Evolutionary conservation across 23 tunicate genomes (phyloP).

Genomic region (Oikopleura dioica): DNA sequence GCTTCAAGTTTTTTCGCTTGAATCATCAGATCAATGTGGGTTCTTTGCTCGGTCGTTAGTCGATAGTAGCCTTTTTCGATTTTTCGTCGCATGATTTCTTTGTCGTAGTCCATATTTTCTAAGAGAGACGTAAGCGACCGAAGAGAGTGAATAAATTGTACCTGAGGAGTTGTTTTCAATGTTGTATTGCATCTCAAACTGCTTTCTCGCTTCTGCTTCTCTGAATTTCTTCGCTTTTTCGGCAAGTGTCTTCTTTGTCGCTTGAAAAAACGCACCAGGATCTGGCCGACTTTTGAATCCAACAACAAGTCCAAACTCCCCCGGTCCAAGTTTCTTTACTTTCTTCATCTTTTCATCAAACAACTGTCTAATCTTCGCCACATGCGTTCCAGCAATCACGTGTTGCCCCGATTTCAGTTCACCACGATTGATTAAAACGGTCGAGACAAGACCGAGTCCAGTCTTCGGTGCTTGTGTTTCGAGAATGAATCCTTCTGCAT

Average conservation of each 20-base stretch:
- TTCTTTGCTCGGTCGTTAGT: neutral
- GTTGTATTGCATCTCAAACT: neutral
- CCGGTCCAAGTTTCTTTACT: conserved; percentile 19
- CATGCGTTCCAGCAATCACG: conserved; percentile 37
- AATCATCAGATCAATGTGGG: neutral
- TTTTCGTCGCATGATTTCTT: neutral
- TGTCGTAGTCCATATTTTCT: neutral
- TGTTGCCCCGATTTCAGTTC: conserved; percentile 35
- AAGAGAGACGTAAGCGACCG: too few relatives aligned
- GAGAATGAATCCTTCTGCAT: conserved; percentile 42
- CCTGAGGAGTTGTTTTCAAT: neutral
- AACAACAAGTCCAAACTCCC: conserved; percentile 22
- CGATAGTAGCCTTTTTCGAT: neutral
- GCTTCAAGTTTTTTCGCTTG: neutral
- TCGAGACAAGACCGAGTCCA: conserved; percentile 23
- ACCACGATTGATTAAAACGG: conserved; percentile 38
- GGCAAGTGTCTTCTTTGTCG: neutral
- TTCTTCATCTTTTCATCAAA: conserved; percentile 19
- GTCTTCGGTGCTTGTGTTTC: conserved; percentile 20
- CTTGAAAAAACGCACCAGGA: neutral
- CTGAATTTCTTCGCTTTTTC: neutral
- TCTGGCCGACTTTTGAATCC: conserved; percentile 16
- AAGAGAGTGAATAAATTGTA: too few relatives aligned
- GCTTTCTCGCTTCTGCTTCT: neutral
- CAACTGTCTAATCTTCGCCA: conserved; percentile 31